These are phyloP conservation scores for Sakesphorus luctuosus DNA, from an alignment of 2,113 vertebrate genomes.

Conservation along the genomic window DNA sequence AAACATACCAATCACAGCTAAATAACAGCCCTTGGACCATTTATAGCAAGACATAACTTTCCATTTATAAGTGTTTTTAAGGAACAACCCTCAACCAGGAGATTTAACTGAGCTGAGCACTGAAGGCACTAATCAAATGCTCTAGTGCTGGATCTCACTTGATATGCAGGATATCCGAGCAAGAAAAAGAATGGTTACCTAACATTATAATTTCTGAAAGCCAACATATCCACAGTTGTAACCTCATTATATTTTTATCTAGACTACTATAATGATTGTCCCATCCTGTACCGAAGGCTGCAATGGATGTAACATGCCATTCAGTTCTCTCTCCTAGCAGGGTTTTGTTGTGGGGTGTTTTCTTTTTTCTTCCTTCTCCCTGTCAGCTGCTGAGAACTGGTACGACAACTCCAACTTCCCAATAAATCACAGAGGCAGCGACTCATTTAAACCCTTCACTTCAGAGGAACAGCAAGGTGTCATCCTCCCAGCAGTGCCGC, in stretches of 20 bases:
- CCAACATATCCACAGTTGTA: neutral
- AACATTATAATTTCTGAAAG: slow-evolving; percentile 1
- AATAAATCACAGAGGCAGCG: neutral
- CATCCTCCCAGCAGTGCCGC: neutral
- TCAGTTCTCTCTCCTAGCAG: neutral
- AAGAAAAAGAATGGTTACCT: slow-evolving; percentile 4
- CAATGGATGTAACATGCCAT: neutral
- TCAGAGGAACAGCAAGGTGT: neutral
- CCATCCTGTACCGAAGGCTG: neutral
- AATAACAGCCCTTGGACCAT: slow-evolving; percentile 1
- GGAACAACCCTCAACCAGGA: slow-evolving; percentile 27
- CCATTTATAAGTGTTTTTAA: slow-evolving; percentile 9
- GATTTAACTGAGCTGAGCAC: neutral
- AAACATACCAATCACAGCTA: slow-evolving; percentile 5
- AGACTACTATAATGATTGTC: neutral
- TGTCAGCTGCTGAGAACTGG: neutral
- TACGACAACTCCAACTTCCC: neutral
- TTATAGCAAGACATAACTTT: slow-evolving; percentile 4
- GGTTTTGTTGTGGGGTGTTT: neutral
- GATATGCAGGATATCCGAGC: neutral
- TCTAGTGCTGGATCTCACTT: neutral
- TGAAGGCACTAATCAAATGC: slow-evolving; percentile 15
- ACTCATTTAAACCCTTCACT: neutral
- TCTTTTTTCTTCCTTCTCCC: neutral
- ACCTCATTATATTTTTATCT: neutral